Conservation (phyloP, 2,113 vertebrate species). For the Mobula birostris region DNA sequence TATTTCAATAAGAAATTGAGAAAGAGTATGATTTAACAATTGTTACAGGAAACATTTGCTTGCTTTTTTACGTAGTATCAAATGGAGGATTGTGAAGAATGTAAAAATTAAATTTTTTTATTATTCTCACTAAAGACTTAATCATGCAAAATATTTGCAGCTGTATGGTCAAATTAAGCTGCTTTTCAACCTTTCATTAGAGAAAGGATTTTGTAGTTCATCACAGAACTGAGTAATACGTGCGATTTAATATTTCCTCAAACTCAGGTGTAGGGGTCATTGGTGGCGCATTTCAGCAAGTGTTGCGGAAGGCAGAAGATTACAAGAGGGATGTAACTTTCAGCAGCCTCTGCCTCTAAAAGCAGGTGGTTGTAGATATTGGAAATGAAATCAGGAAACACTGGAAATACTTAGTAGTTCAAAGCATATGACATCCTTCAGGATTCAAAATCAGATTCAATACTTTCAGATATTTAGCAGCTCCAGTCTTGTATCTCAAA, state of each 20-base stretch:
- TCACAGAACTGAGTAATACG: neutral
- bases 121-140: neutral
- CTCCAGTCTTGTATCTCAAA: too few species aligned
- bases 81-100: neutral
- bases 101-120: neutral
- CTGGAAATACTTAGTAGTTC: too few species aligned
- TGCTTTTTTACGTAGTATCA: neutral
- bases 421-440: too few species aligned
- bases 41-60: neutral
- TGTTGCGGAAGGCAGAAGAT: neutral
- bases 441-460: too few species aligned
- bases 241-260: neutral
- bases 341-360: neutral
- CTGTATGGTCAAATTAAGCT: neutral
- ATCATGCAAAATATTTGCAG: neutral
- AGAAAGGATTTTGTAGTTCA: neutral
- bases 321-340: neutral
- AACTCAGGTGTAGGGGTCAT: neutral
- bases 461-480: too few species aligned
- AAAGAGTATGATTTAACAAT: neutral
- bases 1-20: neutral
- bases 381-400: too few species aligned
- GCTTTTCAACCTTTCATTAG: neutral
- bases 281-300: neutral
- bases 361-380: too few species aligned